Evolutionary conservation across 1,140 invertebrate species (phyloP), one percentile per base, ranked within the genome.

Genomic region (Heliconius melpomene): DNA sequence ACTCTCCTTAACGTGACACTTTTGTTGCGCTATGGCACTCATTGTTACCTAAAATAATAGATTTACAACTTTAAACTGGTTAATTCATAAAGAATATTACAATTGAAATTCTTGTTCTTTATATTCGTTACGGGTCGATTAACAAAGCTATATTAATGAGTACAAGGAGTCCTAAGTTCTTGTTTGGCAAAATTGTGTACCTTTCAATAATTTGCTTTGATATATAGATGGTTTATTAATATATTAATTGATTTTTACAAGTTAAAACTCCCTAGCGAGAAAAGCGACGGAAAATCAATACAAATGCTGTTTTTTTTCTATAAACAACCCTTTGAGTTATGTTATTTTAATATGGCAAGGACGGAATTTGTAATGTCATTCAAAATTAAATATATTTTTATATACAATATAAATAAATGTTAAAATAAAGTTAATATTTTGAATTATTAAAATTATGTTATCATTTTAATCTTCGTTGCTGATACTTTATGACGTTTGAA

Each of bases 1-100:
- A 82, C 97, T 97, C 90, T 97, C 96, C 90, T 97, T 97, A n/a
- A 98, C 97, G 83, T 97, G 93, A 74, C 96, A 96, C 92, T 97
- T 96, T 88, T 97, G 97, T 83, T 97, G 96, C 78, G 96, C 96
- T 92, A 97, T 96, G 83, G 95, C 93, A 88, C 95, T 95, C 95
- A 96, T 96, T 87, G 84, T 92, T 32, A 73, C 73, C 81, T 84
- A 87, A 88, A 91, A 90, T 81, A 86, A 82, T 60, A 80, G 84
- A 85, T 78, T 86, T 85, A 80, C 36, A 79, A 26, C 70, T 72
- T 36, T 8, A 38, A 72, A 40, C 16, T 40, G 1, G 18, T 77
- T 84, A 85, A 88, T 87, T 81, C 83, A 76, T 73, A 73, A 60
- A 73, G 83, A 83, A 78, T 86, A 83, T 74, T 78, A 54, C 79